Evolutionary conservation across 2,113 vertebrate genomes (phyloP).

Genomic region (Dipodomys merriami): DNA sequence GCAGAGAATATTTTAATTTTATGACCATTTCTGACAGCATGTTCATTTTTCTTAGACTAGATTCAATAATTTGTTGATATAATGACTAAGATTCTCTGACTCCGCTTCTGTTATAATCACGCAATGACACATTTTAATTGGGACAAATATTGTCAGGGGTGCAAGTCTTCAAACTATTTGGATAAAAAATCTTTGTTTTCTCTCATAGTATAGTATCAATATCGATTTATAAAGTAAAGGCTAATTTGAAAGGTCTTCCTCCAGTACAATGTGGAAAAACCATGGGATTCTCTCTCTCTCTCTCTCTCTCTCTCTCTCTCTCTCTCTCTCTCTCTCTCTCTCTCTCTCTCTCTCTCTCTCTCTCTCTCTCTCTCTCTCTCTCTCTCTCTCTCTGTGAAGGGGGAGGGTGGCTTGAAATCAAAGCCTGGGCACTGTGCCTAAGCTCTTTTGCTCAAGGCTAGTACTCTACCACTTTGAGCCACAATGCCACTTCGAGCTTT

Average conservation of each 20-base stretch:
- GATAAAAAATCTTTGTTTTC: slow-evolving; percentile 25
- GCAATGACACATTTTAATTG: neutral
- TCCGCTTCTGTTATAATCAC: slow-evolving; percentile 21
- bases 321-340: no score
- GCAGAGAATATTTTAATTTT: slow-evolving; percentile 43
- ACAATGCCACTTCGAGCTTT: no score
- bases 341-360: no score
- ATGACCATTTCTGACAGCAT: slow-evolving; percentile 20
- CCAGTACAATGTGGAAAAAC: neutral
- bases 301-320: no score
- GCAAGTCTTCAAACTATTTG: neutral
- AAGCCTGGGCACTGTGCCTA: no score
- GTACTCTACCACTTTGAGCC: no score
- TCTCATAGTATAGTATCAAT: neutral
- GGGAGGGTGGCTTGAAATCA: no score
- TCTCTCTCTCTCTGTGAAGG: no score
- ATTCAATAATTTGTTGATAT: slow-evolving; percentile 34
- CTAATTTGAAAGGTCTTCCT: slow-evolving; percentile 18
- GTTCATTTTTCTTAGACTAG: neutral
- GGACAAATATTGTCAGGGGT: neutral
- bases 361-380: no score
- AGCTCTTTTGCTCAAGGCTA: no score
- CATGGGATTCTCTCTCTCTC: neutral
- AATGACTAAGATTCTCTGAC: neutral
- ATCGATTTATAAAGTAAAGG: slow-evolving; percentile 7